Percentiles rank a stretch among this genome's conserved stretches.
These are phyloP conservation scores for Diadegma fenestrale DNA, from an alignment of 2,888 invertebrate species.

Conservation along the genomic window DNA sequence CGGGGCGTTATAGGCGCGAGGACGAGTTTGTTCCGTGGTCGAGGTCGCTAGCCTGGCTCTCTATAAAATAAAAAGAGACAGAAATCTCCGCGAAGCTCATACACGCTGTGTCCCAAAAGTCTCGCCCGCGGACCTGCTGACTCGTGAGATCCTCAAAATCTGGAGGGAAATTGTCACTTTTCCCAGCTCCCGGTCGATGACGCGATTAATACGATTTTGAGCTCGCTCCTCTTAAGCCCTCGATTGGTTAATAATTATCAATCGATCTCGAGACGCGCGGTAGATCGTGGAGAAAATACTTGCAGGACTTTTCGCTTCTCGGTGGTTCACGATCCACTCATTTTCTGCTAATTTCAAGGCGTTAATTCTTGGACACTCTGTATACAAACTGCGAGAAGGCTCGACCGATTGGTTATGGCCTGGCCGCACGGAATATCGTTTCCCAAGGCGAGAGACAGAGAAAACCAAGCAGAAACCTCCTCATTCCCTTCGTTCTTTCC, in stretches of 20 bases:
- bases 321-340: not conserved
- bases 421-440: conserved; percentile 69
- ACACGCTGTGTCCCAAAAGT: conserved; percentile 4
- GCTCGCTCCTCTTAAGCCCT: not conserved
- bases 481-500: conserved; percentile 27
- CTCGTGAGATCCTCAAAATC: not conserved
- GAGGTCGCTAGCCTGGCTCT: conserved; percentile 71
- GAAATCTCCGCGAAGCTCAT: conserved; percentile 29
- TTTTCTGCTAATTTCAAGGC: not conserved
- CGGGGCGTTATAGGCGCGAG: conserved; percentile 59
- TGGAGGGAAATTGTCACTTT: not conserved
- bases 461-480: conserved; percentile 50
- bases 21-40: conserved; percentile 67
- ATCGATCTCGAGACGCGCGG: not conserved
- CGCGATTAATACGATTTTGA: not conserved
- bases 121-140: not conserved
- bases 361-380: not conserved
- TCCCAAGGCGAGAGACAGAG: conserved; percentile 68
- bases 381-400: conserved; percentile 56
- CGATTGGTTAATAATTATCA: not conserved
- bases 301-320: not conserved
- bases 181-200: not conserved
- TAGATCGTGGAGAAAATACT: not conserved
- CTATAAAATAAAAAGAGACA: conserved; percentile 25
- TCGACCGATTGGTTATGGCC: conserved; percentile 73